Base-by-base conservation (phyloP, 2,113 vertebrate genomes). In the Piaya cayana region DNA sequence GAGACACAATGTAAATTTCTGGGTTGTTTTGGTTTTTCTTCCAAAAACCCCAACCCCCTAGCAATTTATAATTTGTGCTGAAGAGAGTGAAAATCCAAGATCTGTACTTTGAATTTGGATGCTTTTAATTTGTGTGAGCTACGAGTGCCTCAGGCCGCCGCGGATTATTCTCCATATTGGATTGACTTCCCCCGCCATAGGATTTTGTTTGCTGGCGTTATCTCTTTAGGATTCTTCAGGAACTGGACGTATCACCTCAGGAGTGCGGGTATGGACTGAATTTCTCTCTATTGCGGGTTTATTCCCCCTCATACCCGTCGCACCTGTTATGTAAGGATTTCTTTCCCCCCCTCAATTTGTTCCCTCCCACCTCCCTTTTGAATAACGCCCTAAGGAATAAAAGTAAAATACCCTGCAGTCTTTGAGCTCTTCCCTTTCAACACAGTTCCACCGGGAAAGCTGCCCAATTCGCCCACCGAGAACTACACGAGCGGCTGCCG, bases 81-180 rank as follows among this genome's bases (percentile, higher is more conserved):
- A 97, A 72, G 87, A 88, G 96, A 90, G 93, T 92, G 96, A 95
- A 96, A 95, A 95, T 79, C 82, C 20, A 53, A 94, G 95, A 88
- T 90, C 95, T 93, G 77, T 65, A 90, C 87, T 97, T 91, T 60
- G 71, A 98, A 98, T 96, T 97, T 96, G 96, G 92, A 90, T 95
- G 93, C 34, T 98, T 97, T 95, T 78, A 90, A 97, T 97, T 96
- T 98, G 81, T 16, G 87, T 96, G 97, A 92, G 67, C 97, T 98
- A 98, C 1, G 16, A 95, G 97, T 93, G 90, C 87, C 96, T 97
- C 97, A 98, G 98, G 98, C 98, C 98, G 97, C 98, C 98, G 98
- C 98, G 98, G 98, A 98, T 98, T 98, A 98, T 98, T 98, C 97
- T 98, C 95, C 97, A 96, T 97, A 97, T 96, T 98, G 98, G 98